Conservation (phyloP, 2,113 vertebrate genomes). For the Burhinus bistriatus region DNA sequence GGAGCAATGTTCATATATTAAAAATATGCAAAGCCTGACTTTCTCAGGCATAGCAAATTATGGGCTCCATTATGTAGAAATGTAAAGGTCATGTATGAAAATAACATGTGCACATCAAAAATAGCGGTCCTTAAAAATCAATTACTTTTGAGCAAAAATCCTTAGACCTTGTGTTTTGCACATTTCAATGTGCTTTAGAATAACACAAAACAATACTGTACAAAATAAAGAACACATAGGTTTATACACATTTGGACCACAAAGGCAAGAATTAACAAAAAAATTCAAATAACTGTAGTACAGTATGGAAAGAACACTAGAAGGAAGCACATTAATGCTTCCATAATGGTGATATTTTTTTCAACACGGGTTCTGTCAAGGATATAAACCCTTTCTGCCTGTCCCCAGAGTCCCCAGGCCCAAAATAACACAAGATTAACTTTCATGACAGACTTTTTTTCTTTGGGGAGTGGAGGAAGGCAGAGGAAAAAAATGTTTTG, state of each 20-base stretch:
- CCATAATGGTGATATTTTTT: neutral
- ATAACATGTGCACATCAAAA: neutral
- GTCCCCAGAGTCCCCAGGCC: neutral
- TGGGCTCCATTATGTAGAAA: neutral
- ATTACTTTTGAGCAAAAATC: neutral
- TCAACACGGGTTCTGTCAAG: neutral
- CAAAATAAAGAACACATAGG: neutral
- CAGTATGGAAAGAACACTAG: neutral
- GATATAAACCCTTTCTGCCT: neutral
- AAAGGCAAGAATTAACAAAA: neutral
- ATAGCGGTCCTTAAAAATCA: accelerated
- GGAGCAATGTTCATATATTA: neutral
- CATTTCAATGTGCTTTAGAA: neutral
- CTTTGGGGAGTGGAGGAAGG: neutral
- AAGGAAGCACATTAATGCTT: neutral
- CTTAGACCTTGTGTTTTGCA: neutral
- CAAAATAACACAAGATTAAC: neutral
- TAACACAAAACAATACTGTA: neutral
- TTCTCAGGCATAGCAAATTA: neutral
- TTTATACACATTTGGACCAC: neutral
- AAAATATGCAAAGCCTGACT: neutral
- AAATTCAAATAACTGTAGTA: neutral
- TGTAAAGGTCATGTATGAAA: neutral
- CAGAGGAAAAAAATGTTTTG: neutral
- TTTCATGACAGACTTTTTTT: neutral